Evolutionary conservation across 2,113 vertebrate genomes (phyloP), one percentile per base, ranked within the genome.

Genomic region (Desmodus rotundus): DNA sequence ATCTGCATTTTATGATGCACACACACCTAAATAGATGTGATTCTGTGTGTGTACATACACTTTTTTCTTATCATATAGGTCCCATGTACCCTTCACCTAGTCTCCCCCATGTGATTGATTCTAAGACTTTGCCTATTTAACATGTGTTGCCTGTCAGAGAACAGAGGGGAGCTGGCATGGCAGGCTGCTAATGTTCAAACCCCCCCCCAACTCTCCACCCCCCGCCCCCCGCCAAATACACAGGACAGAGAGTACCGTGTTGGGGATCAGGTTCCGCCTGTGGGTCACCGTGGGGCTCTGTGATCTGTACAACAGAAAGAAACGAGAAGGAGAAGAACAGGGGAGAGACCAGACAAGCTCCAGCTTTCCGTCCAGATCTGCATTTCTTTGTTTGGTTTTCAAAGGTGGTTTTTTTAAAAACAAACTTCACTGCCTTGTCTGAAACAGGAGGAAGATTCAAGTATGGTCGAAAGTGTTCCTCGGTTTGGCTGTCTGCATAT

Each of bases 371-470:
- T 65, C 26, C 16, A 61, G 45, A 52, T 47, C 67, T 89, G 61
- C 87, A 76, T 78, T 70, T 52, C 20, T 96, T 56, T 73, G 73
- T 58, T 54, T 96, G 83, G 43, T 77, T 50, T 19, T 89, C 78
- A 88, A 17, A 95, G 91, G 41, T 72, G 33, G 56, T 33, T 43
- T 61, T n/a, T 54, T 33, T 9, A 14, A 52, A 80, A 90, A 65
- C 38, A 36, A 58, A 74, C 72, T 89, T 95, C 36, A 38, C 41
- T 28, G 28, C 63, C 41, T 88, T 45, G 88, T 94, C 77, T 95
- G 28, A 88, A 86, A 65, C 16, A n/a, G 82, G 47, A 91, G 31
- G 45, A 54, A 76, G 80, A 24, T 76, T 80, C 65, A 33, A 61
- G 50, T 61, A 3, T 56, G 3, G 2, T 24, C 89, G 12, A 45